Evolutionary conservation across 2,797 vertebrate species (phyloP).

Genomic region (Falco cherrug): DNA sequence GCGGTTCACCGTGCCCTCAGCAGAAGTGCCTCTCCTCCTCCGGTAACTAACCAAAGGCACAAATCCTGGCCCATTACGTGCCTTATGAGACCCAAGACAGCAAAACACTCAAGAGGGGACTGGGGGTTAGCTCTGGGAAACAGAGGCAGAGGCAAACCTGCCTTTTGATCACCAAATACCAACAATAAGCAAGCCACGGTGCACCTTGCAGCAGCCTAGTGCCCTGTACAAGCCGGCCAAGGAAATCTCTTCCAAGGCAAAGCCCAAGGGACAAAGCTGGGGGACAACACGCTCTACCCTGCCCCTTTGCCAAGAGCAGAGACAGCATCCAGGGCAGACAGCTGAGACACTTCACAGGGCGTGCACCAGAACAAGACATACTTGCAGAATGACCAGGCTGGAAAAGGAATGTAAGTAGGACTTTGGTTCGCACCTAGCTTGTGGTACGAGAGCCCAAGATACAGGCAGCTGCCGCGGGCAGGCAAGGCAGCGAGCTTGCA

Average conservation of each 20-base stretch:
- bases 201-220: background rate
- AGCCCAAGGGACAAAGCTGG: background rate
- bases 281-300: accelerated
- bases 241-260: background rate
- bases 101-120: background rate
- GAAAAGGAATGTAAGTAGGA: background rate
- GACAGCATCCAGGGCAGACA: background rate
- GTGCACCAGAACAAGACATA: background rate
- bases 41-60: background rate
- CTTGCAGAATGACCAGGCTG: background rate
- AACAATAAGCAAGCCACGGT: background rate
- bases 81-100: no score
- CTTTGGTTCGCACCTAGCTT: background rate
- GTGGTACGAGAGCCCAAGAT: background rate
- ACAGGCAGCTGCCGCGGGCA: background rate
- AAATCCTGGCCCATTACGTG: background rate
- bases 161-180: accelerated
- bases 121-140: background rate
- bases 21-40: background rate
- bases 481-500: background rate
- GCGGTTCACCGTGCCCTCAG: background rate
- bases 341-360: background rate
- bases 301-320: background rate
- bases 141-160: background rate
- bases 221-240: accelerated